Conservation (phyloP, 2,888 invertebrate genomes). For the Xestia rhomboidea region DNA sequence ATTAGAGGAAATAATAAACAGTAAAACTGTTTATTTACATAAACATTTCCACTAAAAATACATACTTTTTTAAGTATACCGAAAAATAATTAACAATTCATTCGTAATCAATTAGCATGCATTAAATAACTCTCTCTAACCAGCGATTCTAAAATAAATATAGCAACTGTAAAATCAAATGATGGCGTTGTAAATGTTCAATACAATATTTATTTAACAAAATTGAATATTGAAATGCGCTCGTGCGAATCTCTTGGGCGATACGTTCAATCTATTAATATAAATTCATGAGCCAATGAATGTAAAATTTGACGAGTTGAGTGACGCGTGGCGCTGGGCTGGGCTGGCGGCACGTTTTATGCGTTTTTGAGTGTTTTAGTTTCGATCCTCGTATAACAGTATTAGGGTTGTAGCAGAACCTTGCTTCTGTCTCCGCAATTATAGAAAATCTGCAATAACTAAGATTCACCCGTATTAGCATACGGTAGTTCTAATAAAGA, state of each 20-base stretch:
- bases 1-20: neutral
- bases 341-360: conserved; percentile 34
- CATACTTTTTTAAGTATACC: neutral
- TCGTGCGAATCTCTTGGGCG: conserved; percentile 52
- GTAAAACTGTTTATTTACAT: neutral
- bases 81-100: neutral
- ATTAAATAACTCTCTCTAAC: conserved; percentile 8
- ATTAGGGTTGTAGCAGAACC: conserved; percentile 1
- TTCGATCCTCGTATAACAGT: conserved; percentile 17
- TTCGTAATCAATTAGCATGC: conserved; percentile 40
- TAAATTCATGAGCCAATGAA: conserved; percentile 63
- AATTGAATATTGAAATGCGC: conserved; percentile 65
- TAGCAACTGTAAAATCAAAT: conserved; percentile 40
- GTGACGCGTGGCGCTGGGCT: conserved; percentile 33
- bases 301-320: conserved; percentile 51
- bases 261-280: conserved; percentile 62
- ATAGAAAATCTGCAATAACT: neutral
- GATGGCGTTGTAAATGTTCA: conserved; percentile 52
- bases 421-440: neutral
- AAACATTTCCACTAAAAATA: neutral
- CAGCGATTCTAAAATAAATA: conserved; percentile 43
- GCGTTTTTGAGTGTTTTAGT: conserved; percentile 30
- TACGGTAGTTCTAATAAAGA: neutral
- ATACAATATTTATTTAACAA: conserved; percentile 62
- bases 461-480: neutral